Evolutionary conservation across 2,888 invertebrate genomes (phyloP).

Genomic region (Lasioglossum zephyrum): DNA sequence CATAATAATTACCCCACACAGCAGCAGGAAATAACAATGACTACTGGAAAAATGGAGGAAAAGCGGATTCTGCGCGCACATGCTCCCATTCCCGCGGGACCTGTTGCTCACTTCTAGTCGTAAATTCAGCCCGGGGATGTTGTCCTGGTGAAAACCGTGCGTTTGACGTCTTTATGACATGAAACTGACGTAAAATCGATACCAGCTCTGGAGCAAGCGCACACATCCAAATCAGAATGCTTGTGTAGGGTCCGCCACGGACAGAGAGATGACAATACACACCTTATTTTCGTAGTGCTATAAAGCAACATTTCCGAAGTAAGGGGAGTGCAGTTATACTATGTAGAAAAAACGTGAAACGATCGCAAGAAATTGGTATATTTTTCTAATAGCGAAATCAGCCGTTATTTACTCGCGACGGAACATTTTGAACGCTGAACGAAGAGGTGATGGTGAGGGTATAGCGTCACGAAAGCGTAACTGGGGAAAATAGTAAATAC

Average conservation of each 20-base stretch:
- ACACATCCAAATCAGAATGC: background rate
- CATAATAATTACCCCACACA: background rate
- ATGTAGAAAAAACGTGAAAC: no score
- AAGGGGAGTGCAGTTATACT: no score
- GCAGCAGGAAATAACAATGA: background rate
- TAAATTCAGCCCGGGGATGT: conserved; percentile 83
- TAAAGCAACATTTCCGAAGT: background rate
- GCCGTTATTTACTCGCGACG: no score
- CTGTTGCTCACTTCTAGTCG: conserved; percentile 80
- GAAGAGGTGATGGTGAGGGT: no score
- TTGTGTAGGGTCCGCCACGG: background rate
- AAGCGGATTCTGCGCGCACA: conserved; percentile 54
- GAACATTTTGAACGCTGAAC: no score
- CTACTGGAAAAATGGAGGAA: conserved; percentile 34
- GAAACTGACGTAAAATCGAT: conserved; percentile 83
- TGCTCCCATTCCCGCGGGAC: conserved; percentile 70
- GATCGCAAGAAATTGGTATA: no score
- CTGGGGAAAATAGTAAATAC: background rate
- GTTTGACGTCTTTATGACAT: conserved; percentile 84
- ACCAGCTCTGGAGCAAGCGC: conserved; percentile 61
- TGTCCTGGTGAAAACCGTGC: conserved; percentile 84
- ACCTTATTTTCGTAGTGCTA: background rate
- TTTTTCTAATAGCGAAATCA: no score
- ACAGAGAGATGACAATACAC: background rate
- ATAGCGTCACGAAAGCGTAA: no score